Evolutionary conservation across 2,888 invertebrate species (phyloP).

Genomic region (Oscheius sp.): DNA sequence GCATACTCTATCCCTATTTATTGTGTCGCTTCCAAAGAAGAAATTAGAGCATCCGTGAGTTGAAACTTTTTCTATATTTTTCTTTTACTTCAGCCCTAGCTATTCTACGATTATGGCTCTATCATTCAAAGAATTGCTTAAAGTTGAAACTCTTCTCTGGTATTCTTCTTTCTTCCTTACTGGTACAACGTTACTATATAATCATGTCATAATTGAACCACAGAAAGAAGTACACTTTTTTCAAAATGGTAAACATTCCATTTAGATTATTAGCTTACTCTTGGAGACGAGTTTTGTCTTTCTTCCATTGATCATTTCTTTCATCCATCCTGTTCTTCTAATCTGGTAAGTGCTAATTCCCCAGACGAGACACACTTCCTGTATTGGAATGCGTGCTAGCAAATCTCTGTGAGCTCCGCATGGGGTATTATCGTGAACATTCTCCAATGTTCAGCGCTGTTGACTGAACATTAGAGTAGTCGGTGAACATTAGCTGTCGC

Average conservation of each 20-base stretch:
- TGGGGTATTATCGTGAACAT: too few relatives aligned
- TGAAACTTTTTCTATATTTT: not conserved
- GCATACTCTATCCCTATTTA: constrained; percentile 34
- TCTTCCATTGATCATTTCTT: constrained; percentile 46
- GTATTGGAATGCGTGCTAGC: too few relatives aligned
- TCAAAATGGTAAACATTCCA: not conserved
- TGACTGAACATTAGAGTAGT: too few relatives aligned
- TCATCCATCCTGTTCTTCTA: constrained; percentile 45
- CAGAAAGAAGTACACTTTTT: constrained; percentile 40
- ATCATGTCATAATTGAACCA: constrained; percentile 39
- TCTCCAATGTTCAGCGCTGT: too few relatives aligned
- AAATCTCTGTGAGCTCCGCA: too few relatives aligned
- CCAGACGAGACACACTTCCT: too few relatives aligned
- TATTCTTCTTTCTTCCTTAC: constrained; percentile 41
- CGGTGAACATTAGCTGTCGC: not conserved
- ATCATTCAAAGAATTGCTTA: constrained; percentile 46
- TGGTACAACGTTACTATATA: constrained; percentile 43
- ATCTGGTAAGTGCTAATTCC: constrained; percentile 47
- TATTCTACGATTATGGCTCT: constrained; percentile 23
- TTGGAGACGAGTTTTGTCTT: constrained; percentile 45
- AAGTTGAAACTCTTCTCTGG: constrained; percentile 47
- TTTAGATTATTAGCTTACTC: constrained; percentile 27
- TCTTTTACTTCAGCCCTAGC: constrained; percentile 1
- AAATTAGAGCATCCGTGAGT: constrained; percentile 38
- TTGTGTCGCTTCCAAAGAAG: constrained; percentile 27